phyloP scores from a whole-genome alignment of 2,888 invertebrate species.

The Caenorhabditis becei region DNA sequence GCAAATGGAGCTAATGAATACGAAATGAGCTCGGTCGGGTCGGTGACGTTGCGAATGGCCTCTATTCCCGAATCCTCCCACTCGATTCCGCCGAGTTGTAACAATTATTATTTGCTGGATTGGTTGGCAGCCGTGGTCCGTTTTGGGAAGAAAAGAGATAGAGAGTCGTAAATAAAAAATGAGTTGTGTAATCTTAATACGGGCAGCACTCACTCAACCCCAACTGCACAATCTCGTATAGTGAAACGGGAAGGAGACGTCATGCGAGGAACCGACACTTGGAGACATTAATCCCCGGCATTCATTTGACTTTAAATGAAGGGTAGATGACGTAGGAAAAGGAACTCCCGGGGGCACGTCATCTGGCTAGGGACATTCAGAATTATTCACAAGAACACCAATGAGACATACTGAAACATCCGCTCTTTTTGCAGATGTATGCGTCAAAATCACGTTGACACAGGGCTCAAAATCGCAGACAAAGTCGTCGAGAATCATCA shows the following conservation, averaged over 20 bases:
- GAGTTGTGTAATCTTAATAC: constrained; percentile 37
- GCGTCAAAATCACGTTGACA: constrained; percentile 82
- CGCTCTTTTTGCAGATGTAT: constrained; percentile 82
- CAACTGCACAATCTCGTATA: constrained; percentile 16
- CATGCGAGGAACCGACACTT: constrained; percentile 19
- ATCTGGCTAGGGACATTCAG: background rate
- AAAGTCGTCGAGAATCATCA: constrained; percentile 80
- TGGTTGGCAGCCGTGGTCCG: no score
- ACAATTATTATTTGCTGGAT: background rate
- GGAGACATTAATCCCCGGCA: constrained; percentile 27
- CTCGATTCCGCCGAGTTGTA: constrained; percentile 26
- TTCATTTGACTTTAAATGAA: background rate
- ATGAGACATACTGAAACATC: constrained; percentile 1
- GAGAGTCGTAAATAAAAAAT: constrained; percentile 53
- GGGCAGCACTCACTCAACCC: background rate
- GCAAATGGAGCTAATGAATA: constrained; percentile 25
- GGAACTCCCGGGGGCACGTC: constrained; percentile 20
- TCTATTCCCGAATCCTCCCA: constrained; percentile 28
- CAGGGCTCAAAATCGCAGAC: constrained; percentile 80
- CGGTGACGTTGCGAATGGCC: constrained; percentile 7
- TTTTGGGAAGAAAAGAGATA: background rate
- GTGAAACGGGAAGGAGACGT: constrained; percentile 43
- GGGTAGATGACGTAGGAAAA: constrained; percentile 6
- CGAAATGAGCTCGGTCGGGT: constrained; percentile 1
- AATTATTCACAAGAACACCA: constrained; percentile 11